phyloP scores from a whole-genome alignment of 2,113 vertebrate species.

The Varanus salvator region DNA sequence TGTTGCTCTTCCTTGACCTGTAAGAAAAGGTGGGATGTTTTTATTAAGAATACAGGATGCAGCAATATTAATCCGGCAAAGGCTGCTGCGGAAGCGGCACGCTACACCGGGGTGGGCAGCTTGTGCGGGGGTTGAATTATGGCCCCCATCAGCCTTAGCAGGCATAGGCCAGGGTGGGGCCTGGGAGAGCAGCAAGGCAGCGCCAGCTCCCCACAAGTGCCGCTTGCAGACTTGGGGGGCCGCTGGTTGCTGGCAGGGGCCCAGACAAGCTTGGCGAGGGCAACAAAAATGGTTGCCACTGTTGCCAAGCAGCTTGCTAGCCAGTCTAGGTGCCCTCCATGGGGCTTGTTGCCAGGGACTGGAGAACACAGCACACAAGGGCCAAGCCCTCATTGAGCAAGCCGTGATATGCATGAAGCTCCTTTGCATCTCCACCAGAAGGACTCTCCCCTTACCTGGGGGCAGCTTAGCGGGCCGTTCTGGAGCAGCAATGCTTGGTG shows the following conservation, averaged over 20 bases:
- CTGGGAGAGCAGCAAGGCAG: too few species aligned
- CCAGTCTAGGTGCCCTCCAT: too few species aligned
- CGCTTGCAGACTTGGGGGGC: too few species aligned
- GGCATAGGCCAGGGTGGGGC: too few species aligned
- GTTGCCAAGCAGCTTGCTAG: too few species aligned
- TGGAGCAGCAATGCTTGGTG: constrained; percentile 74
- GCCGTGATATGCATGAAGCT: neutral
- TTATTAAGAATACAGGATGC: neutral
- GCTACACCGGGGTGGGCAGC: neutral
- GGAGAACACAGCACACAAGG: too few species aligned
- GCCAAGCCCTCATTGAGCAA: neutral
- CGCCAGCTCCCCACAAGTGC: too few species aligned
- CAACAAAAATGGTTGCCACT: too few species aligned
- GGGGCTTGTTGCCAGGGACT: too few species aligned
- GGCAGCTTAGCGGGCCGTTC: constrained; percentile 67
- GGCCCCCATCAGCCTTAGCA: too few species aligned
- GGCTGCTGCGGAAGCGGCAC: neutral
- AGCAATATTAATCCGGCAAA: neutral
- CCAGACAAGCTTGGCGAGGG: too few species aligned
- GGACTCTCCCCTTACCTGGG: constrained; percentile 65
- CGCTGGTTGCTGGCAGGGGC: too few species aligned
- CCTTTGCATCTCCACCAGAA: accelerated
- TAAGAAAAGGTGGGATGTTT: neutral
- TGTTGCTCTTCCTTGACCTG: neutral
- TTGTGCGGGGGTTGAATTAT: neutral